Evolutionary conservation across 2,797 vertebrate genomes (phyloP).

Genomic region (Helarctos malayanus): DNA sequence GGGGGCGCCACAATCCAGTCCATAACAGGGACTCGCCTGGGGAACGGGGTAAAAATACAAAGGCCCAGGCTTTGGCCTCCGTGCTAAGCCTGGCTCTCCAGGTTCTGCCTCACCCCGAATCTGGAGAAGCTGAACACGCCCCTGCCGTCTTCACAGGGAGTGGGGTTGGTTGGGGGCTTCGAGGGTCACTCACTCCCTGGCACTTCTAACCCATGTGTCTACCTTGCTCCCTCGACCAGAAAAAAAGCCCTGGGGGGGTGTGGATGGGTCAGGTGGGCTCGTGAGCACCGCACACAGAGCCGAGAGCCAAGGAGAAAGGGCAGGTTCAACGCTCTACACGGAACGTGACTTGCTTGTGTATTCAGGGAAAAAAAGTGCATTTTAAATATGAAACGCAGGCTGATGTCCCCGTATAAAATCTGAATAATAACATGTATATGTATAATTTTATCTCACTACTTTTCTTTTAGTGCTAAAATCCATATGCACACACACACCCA

Average conservation of each 20-base stretch:
- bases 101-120: rapidly evolving
- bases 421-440: neutral
- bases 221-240: neutral
- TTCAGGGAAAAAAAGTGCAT: neutral
- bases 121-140: neutral
- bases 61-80: neutral
- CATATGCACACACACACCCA: too few species aligned
- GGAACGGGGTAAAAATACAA: neutral
- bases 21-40: too few species aligned
- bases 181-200: neutral
- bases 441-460: neutral
- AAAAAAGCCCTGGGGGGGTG: neutral
- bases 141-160: rapidly evolving
- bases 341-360: neutral
- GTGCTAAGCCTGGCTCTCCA: neutral
- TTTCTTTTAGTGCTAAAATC: neutral
- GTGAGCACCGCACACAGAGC: rapidly evolving
- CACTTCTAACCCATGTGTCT: neutral
- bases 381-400: neutral
- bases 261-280: rapidly evolving
- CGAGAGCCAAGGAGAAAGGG: neutral
- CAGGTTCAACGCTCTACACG: rapidly evolving
- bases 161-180: neutral
- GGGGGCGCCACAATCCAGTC: too few species aligned
- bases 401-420: neutral